These are phyloP conservation scores for Phaethornis superciliosus DNA, from an alignment of 2,113 vertebrate genomes.

Conservation along the genomic window DNA sequence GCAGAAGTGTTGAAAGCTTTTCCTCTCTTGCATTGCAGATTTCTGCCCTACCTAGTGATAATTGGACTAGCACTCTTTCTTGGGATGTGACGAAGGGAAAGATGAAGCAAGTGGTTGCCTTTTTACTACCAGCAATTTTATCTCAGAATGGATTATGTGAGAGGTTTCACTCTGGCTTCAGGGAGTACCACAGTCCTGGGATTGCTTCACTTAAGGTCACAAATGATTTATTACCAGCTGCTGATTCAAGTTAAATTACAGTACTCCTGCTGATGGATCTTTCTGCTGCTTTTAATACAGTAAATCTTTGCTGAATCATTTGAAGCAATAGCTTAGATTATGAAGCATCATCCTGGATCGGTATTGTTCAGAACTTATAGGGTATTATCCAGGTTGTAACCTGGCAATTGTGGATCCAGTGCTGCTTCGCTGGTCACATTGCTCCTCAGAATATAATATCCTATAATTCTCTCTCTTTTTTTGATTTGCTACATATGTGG, in stretches of 20 bases:
- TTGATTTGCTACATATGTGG: constrained; percentile 15
- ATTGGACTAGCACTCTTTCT: background rate
- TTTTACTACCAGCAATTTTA: constrained; percentile 21
- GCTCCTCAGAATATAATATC: constrained; percentile 8
- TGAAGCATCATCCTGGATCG: background rate
- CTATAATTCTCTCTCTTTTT: background rate
- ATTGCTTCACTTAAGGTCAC: constrained; percentile 46
- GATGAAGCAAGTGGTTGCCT: background rate
- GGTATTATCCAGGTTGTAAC: constrained; percentile 3
- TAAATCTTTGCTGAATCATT: background rate
- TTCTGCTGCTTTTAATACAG: constrained; percentile 13
- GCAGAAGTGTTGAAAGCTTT: background rate
- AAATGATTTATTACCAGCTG: constrained; percentile 31
- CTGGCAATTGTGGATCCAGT: constrained; percentile 30
- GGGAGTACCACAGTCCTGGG: constrained; percentile 1
- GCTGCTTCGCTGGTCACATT: background rate
- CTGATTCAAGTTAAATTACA: constrained; percentile 61
- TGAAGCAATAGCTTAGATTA: constrained; percentile 24
- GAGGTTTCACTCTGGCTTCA: constrained; percentile 28
- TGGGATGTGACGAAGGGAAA: background rate
- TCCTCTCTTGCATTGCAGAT: background rate
- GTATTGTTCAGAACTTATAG: background rate
- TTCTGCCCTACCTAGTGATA: background rate
- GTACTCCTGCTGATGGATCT: constrained; percentile 25
- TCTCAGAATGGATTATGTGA: constrained; percentile 29